Base-by-base conservation (phyloP, 2,113 vertebrate species). In the Pandion haliaetus region DNA sequence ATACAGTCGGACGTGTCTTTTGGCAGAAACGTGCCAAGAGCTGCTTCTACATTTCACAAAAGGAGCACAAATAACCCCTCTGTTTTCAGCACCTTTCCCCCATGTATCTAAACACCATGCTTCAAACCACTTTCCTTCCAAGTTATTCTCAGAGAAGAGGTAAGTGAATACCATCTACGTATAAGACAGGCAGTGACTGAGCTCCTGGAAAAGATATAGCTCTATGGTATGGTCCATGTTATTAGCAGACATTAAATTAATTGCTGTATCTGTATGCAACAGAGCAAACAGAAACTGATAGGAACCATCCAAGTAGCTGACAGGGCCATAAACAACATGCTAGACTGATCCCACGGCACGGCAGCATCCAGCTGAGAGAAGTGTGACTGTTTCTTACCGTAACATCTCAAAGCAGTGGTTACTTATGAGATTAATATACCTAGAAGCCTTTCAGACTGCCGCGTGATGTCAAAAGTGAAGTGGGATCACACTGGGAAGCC, bases 1-100 rank as follows among this genome's bases (percentile, higher is more conserved):
- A 63, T 66, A 45, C 10, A 21, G 10, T 15, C 0, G 0, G 47
- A 50, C 3, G n/a, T 12, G n/a, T 36, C 50, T 66, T 90, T 34
- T 13, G 45, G 61, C 42, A 82, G 44, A 38, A 82, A 65, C 2
- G n/a, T 5, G 24, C 42, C 15, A 36, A 84, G 88, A 83, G 34
- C 29, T 74, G 69, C 34, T 93, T 92, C 80, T 42, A 50, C 38
- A 7, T 89, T 70, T 91, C 91, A 83, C 63, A 42, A 40, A 72
- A 54, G 32, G 4, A 73, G n/a, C 2, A 1, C 1, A 3, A 76
- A 6, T 17, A 61, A 76, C 58, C 87, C 31, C 72, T 63, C 73
- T 71, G 3, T 57, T 94, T 79, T 52, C 84, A 76, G 49, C 49
- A 91, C 52, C 52, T 74, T 72, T 50, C 9, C 24, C 40, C 23